Evolutionary conservation across 2,888 invertebrate species (phyloP), one percentile per base, ranked within the genome.

Genomic region (Trissoscelio sp.): DNA sequence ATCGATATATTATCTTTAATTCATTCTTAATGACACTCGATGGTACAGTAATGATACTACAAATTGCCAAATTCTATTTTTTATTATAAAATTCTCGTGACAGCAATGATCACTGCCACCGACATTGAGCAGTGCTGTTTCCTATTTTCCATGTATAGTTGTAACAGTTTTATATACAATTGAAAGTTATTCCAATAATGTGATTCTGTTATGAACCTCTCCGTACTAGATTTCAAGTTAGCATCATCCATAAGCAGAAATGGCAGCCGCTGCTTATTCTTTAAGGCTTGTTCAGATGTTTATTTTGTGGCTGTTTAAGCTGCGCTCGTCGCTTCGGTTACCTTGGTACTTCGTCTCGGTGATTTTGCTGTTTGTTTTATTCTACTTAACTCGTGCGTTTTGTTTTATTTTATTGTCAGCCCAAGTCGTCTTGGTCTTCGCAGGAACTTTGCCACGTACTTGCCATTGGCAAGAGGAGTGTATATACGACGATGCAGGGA

Each of bases 321-420:
- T 20, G 6, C n/a, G 60, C 57, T 67, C 69, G 22, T 64, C 64
- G 78, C 44, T 69, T 64, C 28, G 62, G 74, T 72, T 58, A 48
- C 57, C 79, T 62, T 60, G 67, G 66, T 62, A 16, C 60, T 48
- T 64, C 22, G 28, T 57, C 57, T 78, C 53, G 37, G 73, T 67
- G 42, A 57, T 66, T 70, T 73, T 66, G 69, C 20, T 62, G 53
- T 77, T 70, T 9, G 70, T 75, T 81, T 73, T 82, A 72, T 78
- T 73, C 64, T 18, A 39, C 60, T 75, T 51, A 69, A 81, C 81
- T 73, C 74, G 79, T 72, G 77, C 67, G 58, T 81, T 72, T 83
- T 51, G 81, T 74, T 83, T 81, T 80, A 78, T 74, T 85, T 87
- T 85, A 87, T 87, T 88, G 88, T 87, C 87, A 88, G 86, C 79